phyloP scores from a whole-genome alignment of 1,140 invertebrate genomes.

The Medauroidea extradentata region DNA sequence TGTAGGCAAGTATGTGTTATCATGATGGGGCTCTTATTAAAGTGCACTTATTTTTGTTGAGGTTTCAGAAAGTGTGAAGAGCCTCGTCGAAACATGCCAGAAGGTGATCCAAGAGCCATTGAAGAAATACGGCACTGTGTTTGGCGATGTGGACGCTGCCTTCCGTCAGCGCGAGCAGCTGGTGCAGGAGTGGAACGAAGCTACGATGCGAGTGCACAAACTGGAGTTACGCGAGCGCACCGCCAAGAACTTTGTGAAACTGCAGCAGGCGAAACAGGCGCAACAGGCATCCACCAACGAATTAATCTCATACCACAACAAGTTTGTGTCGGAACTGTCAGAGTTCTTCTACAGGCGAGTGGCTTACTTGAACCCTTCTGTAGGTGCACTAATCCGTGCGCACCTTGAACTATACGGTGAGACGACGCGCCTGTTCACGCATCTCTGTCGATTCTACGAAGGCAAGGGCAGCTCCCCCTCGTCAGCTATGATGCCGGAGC shows the following conservation, averaged over 20 bases:
- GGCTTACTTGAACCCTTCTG: constrained; percentile 42
- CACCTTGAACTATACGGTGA: constrained; percentile 46
- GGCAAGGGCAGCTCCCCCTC: constrained; percentile 24
- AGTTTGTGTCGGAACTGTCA: constrained; percentile 37
- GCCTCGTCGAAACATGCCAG: constrained; percentile 30
- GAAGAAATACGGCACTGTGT: constrained; percentile 43
- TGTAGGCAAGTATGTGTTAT: too few species aligned
- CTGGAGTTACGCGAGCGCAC: constrained; percentile 44
- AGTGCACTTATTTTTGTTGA: too few species aligned
- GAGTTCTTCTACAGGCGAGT: constrained; percentile 41
- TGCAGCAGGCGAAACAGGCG: constrained; percentile 38
- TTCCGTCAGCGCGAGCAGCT: constrained; percentile 42
- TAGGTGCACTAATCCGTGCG: constrained; percentile 45
- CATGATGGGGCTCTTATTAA: too few species aligned
- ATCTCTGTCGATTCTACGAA: constrained; percentile 35
- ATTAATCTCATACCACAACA: constrained; percentile 36
- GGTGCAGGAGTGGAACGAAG: constrained; percentile 36
- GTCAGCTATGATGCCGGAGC: constrained; percentile 30
- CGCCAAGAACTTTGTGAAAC: constrained; percentile 41
- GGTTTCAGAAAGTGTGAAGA: constrained; percentile 39
- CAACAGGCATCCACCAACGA: constrained; percentile 38
- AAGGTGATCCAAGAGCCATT: constrained; percentile 44
- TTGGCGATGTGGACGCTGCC: constrained; percentile 33
- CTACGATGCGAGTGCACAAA: constrained; percentile 37
- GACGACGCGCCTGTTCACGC: constrained; percentile 42